A percentile compares a stretch with the other conserved stretches of the same genome.
phyloP scores from a whole-genome alignment of 30 jellyfish, hydroid and myxozoan species.

The Catostylus mosaicus region DNA sequence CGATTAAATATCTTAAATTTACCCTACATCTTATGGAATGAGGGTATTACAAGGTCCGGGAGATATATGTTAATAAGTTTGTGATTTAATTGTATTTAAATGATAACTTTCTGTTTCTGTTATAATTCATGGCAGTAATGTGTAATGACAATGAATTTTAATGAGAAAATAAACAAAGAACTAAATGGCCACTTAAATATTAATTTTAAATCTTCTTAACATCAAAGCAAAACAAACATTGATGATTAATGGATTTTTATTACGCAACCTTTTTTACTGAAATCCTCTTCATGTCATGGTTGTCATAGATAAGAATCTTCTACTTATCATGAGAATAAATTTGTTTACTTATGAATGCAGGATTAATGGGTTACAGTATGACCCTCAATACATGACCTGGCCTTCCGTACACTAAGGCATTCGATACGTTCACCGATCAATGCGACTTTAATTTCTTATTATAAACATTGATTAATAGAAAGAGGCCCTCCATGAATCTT shows the following conservation, averaged over 20 bases:
- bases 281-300: constrained; percentile 3
- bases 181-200: too few species aligned
- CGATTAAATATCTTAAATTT: too few species aligned
- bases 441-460: constrained; percentile 1
- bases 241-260: neutral
- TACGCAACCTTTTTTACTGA: neutral
- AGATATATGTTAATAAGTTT: too few species aligned
- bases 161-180: too few species aligned
- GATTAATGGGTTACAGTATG: neutral
- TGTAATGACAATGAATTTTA: too few species aligned
- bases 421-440: constrained; percentile 16
- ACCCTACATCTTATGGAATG: too few species aligned
- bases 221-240: constrained; percentile 2
- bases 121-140: too few species aligned
- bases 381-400: constrained; percentile 10
- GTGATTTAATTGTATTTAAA: too few species aligned
- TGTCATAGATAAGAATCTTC: neutral
- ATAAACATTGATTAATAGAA: constrained; percentile 37
- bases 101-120: too few species aligned
- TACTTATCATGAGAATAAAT: neutral
- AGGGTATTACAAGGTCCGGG: too few species aligned
- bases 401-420: neutral
- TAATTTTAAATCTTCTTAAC: neutral
- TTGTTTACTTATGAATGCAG: neutral
- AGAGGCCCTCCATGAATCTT: constrained; percentile 36